Base-by-base conservation (phyloP, 2,113 vertebrate species). In the Hyaena hyaena region DNA sequence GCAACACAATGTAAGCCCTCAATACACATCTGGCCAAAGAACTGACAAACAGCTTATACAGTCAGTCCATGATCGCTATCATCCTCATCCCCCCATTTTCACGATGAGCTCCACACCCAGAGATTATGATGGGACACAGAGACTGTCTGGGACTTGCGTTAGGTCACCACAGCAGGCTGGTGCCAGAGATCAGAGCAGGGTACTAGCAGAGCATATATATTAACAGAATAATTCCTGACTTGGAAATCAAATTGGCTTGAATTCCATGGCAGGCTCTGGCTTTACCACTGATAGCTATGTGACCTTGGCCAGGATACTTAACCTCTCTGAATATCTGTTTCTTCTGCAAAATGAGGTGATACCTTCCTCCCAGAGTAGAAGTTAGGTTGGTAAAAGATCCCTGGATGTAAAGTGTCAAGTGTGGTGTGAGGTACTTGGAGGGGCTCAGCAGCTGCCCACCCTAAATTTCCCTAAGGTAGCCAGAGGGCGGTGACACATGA, bases 341-440 rank as follows among this genome's bases (percentile, higher is more conserved):
- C 66, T 88, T 91, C 87, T 89, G 66, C 50, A 95, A 95, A 71
- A 77, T 55, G 55, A 93, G 31, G 16, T 68, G 50, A 76, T 43
- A 50, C 16, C 31, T 95, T 91, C 88, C 73, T 83, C 63, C 63
- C 55, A 71, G 33, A 93, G 15, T 45, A 66, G 48, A 90, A 65
- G 12, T 92, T 80, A 90, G 10, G 4, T 33, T 71, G 53, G 19
- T 33, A 66, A 63, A 73, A 61, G 26, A 53, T 33, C 0, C 48
- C 90, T 93, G 90, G 88, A 97, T 93, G 9, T 80, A 96, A 92
- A 93, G 89, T 65, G 73, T 93, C 33, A 16, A 91, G 87, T 95
- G 82, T 7, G 26, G 10, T 21, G 50, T 50, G 31, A 4, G 65
- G 93, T 95, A 90, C 73, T 92, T 88, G 95, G 90, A 96, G 31